Percentiles rank a stretch among this genome's conserved stretches.
phyloP scores from a whole-genome alignment of 2,113 vertebrate genomes.

The Nothobranchius furzeri region DNA sequence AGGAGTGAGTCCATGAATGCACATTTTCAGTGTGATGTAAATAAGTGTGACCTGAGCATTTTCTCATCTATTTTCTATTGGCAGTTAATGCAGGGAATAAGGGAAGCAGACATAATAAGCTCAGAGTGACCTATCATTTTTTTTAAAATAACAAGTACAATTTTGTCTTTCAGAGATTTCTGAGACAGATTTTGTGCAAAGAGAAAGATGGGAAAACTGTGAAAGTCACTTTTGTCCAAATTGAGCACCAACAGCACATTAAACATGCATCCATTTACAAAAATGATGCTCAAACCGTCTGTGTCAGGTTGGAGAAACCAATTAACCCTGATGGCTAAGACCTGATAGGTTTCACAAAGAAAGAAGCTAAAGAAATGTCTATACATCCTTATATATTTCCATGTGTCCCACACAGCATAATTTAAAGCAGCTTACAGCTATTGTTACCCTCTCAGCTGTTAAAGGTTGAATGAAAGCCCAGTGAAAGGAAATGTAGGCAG shows the following conservation, averaged over 20 bases:
- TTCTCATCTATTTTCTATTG: too few relatives aligned
- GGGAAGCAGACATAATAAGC: too few relatives aligned
- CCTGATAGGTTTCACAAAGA: constrained; percentile 51
- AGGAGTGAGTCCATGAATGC: too few relatives aligned
- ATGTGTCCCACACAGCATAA: constrained; percentile 58
- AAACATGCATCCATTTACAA: not conserved
- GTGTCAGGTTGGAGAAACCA: constrained; percentile 29
- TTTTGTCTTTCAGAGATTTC: too few relatives aligned
- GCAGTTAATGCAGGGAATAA: too few relatives aligned
- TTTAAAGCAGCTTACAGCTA: constrained; percentile 70
- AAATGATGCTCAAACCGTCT: constrained; percentile 5
- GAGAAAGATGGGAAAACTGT: too few relatives aligned
- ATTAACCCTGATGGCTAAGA: constrained; percentile 62
- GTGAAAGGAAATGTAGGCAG: constrained; percentile 27
- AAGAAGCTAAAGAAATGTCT: constrained; percentile 68
- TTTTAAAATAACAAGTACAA: too few relatives aligned
- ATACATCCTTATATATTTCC: constrained; percentile 60
- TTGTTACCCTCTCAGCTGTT: constrained; percentile 60
- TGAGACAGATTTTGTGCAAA: too few relatives aligned
- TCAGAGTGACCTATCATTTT: too few relatives aligned
- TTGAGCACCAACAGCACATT: not conserved
- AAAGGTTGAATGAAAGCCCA: constrained; percentile 57
- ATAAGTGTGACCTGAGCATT: too few relatives aligned
- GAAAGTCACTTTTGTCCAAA: too few relatives aligned
- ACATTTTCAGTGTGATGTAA: too few relatives aligned